Base-by-base conservation (phyloP, 1,140 invertebrate genomes). In the Conus ventricosus region DNA sequence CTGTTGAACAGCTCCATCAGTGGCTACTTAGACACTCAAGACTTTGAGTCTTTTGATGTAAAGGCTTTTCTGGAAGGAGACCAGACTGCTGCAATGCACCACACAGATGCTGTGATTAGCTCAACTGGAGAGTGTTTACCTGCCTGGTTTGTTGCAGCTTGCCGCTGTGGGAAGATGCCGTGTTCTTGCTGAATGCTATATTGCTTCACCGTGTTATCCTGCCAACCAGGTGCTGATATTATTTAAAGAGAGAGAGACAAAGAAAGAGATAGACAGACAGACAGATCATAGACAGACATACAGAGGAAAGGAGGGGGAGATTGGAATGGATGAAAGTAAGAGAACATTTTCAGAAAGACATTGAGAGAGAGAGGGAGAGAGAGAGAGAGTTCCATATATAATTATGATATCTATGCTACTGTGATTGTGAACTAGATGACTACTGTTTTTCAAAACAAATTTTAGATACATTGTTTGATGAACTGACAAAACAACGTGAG, bases 221-320 rank as follows among this genome's bases (percentile, higher is more conserved):
- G 89, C 96, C 95, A 51, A 96, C 97, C 97, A 98, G 95, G 96
- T 98, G 13, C 97, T 98, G 94, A 96, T 92, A 96, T 96, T 91
- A 20, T 71, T n/a, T 71, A 39, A 5, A 51, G 25, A 15, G 39
- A 78, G 23, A 17, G 67, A 75, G n/a, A 23, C 17, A 20, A 75
- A 20, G n/a, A 75, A 7, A 75, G 20, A 75, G 20, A 75, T 4
- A 63, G 11, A 63, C 60, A 63, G 11, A 63, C 60, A 23, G 20
- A 75, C 20, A 75, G 20, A 75, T 17, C 67, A 75, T 7, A 20
- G 20, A 75, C 20, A 75, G 6, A 75, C 23, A 75, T 75, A 25
- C 6, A 23, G n/a, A 25, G n/a, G 20, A 20, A 71, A 20, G 20
- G 67, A 71, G 67, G 67, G 15, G n/a, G n/a, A n/a, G n/a, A n/a